These are phyloP conservation scores for Symphodus melops DNA, from an alignment of 2,113 vertebrate species.

Conservation along the genomic window DNA sequence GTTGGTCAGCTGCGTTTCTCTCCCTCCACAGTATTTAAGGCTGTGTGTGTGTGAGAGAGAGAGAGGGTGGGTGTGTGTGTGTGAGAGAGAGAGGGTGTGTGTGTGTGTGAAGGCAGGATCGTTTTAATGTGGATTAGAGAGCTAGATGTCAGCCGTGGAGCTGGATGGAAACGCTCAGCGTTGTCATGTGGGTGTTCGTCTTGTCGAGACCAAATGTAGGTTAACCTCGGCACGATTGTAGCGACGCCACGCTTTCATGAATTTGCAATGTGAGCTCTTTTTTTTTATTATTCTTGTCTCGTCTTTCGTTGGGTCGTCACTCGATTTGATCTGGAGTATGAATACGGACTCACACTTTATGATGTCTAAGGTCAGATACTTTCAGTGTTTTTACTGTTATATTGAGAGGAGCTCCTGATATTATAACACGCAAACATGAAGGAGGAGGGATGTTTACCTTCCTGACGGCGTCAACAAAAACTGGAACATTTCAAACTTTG, in stretches of 20 bases:
- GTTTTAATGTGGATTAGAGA: constrained; percentile 14
- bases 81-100: neutral
- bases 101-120: neutral
- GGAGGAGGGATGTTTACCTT: neutral
- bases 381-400: no score
- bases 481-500: neutral
- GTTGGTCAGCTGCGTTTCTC: constrained; percentile 13
- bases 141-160: neutral
- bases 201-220: constrained; percentile 46
- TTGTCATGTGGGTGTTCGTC: constrained; percentile 48
- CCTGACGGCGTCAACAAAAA: neutral
- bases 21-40: neutral
- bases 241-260: neutral
- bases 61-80: neutral
- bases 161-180: neutral
- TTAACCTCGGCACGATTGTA: constrained; percentile 36
- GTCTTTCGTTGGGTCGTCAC: neutral
- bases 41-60: neutral
- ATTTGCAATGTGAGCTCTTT: neutral
- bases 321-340: neutral
- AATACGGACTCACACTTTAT: neutral
- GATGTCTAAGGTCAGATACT: no score
- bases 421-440: no score
- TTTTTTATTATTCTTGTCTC: neutral
- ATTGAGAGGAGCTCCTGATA: no score